A percentile compares a stretch with the other conserved stretches of the same genome.
Evolutionary conservation across 2,113 vertebrate species (phyloP).

Genomic region (Catharus fuscescens): DNA sequence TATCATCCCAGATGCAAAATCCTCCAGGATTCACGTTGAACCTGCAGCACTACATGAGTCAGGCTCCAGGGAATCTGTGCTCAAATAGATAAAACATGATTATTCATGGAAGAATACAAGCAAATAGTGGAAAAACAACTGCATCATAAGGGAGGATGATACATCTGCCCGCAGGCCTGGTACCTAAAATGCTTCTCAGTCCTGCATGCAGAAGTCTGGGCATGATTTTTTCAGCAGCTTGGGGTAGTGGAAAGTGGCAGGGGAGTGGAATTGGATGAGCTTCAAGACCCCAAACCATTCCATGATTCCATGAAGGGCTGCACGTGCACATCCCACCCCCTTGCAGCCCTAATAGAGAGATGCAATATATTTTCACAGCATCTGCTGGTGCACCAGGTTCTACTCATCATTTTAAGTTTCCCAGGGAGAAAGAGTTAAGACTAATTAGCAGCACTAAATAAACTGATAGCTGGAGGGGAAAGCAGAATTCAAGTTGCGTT

Average conservation of each 20-base stretch:
- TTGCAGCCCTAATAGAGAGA: background rate
- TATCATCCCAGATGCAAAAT: background rate
- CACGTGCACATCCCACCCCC: background rate
- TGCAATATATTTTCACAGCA: background rate
- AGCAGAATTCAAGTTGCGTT: background rate
- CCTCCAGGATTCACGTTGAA: accelerated
- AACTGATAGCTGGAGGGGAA: background rate
- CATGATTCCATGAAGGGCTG: background rate
- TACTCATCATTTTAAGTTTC: background rate
- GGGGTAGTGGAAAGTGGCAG: background rate
- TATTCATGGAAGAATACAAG: background rate
- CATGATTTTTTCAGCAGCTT: background rate
- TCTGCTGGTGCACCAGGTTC: background rate
- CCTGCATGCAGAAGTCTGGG: background rate
- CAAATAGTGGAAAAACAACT: background rate
- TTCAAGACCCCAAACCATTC: background rate
- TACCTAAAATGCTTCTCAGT: background rate
- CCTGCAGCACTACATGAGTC: background rate
- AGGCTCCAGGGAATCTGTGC: background rate
- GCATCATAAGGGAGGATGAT: background rate
- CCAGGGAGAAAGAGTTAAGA: accelerated
- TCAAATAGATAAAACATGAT: background rate
- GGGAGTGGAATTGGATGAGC: background rate
- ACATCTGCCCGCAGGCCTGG: too few species aligned
- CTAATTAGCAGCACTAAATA: slow-evolving; percentile 8